These are phyloP conservation scores for Ispidina picta DNA, from an alignment of 2,797 vertebrate genomes.

Conservation along the genomic window DNA sequence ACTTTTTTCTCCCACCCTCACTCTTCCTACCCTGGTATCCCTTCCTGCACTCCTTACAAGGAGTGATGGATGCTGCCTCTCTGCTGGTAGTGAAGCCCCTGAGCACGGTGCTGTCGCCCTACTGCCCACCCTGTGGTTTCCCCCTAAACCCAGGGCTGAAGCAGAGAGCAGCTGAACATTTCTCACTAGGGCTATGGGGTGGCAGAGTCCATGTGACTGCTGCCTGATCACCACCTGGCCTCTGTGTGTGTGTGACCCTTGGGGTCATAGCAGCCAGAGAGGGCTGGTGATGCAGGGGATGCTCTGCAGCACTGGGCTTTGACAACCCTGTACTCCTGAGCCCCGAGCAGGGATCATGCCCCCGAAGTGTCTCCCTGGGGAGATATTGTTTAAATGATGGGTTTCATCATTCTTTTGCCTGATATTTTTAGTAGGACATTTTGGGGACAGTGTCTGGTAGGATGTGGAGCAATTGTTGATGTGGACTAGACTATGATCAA, in stretches of 20 bases:
- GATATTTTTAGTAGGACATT: background rate
- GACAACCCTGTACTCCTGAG: accelerated
- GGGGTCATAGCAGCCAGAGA: background rate
- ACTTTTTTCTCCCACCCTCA: background rate
- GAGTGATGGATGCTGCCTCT: background rate
- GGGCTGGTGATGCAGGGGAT: background rate
- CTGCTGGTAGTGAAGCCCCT: background rate
- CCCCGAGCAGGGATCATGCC: background rate
- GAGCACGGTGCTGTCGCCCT: background rate
- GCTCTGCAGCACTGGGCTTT: background rate
- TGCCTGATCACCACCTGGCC: background rate
- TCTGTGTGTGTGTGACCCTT: background rate
- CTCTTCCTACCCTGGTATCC: background rate
- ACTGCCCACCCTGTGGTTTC: accelerated
- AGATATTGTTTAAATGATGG: background rate
- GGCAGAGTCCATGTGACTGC: background rate
- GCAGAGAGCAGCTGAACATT: accelerated
- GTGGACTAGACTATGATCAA: background rate
- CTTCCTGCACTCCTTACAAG: background rate
- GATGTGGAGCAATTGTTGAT: background rate
- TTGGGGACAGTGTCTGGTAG: background rate
- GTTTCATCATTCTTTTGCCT: background rate
- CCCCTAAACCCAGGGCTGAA: background rate
- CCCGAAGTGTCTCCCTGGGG: background rate
- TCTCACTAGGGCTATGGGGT: background rate